Evolutionary conservation across 2,113 vertebrate genomes (phyloP), one percentile per base, ranked within the genome.

Genomic region (Atrichornis clamosus): DNA sequence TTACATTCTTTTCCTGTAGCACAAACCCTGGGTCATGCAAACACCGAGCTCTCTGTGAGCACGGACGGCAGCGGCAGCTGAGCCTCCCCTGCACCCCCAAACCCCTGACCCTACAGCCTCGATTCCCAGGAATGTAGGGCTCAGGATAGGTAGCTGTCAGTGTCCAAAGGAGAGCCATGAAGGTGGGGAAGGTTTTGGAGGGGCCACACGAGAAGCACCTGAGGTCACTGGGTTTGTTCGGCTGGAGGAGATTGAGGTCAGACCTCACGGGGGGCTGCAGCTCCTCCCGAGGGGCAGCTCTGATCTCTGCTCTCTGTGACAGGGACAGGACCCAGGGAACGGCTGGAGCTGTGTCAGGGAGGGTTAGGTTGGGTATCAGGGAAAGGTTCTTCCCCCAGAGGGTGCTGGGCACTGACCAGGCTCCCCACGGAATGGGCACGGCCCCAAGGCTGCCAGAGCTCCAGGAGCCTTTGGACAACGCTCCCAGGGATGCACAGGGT

Each of bases 291-390:
- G 50, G 28, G n/a, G 23, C 69, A 64, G 81, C 50, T 32, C 50
- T 26, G 6, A 7, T 37, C 24, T n/a, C 44, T 67, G 26, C 46
- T 69, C 46, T 16, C 33, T 59, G 46, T 1, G 39, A 15, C 55
- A 47, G 79, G 18, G 0, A 22, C 55, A 47, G 78, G 3, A 46
- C 0, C 7, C 41, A 69, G 63, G 41, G 79, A 39, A 1, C 0
- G 0, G 30, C 63, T 76, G 79, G 47, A 62, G 41, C 17, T 62
- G n/a, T 1, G 26, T 0, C 33, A 59, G 77, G 44, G 2, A 44
- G 37, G 17, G 0, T 41, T 2, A 8, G 41, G 41, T 0, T 35
- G 47, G 79, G 3, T 2, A 0, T 46, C 0, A 53, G 55, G 56
- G 10, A 2, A 26, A 32, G 19, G 24, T 22, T 30, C 46, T 2